Base-by-base conservation (phyloP, 2,888 invertebrate species). In the Encarsia formosa region DNA sequence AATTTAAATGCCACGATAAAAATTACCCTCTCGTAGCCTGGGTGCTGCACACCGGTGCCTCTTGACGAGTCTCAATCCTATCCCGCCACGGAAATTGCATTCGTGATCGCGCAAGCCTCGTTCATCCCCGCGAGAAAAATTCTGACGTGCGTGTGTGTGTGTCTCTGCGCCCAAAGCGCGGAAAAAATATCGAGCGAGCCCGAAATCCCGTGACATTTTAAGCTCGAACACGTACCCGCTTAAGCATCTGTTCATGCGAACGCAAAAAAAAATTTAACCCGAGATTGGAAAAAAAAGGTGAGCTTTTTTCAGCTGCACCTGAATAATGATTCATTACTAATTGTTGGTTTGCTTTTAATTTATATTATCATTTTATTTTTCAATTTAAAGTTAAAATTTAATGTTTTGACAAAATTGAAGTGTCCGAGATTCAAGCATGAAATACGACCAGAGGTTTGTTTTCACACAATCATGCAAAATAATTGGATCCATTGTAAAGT, bases 1-100 rank as follows among this genome's bases (percentile, higher is more conserved):
- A 53, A 50, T 56, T 50, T 53, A 47, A 40, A 56, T 56, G 50
- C 47, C n/a, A n/a, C n/a, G n/a, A 47, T 56, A 50, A 48, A 56
- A 53, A 56, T 50, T 37, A 47, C 9, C 45, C 16, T 34, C 42
- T 16, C 4, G 24, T 41, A 26, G 29, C 13, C 40, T 31, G 13
- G 31, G 4, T 19, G 29, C 19, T 22, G 19, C 26, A 11, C 37
- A 19, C 11, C 34, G 15, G 20, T n/a, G n/a, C 32, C 15, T n/a
- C 23, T 18, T 22, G 22, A 24, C 42, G 38, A 19, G 16, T n/a
- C 31, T 40, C 46, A 44, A 56, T 48, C 40, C 56, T 32, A 53
- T 53, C 50, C 48, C 52, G 18, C 13, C 47, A 38, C 52, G 56
- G 53, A 56, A 56, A 56, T 56, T 56, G 50, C 56, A 50, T 53